Conservation (phyloP, 2,888 invertebrate genomes). For the Rhaphigaster nebulosa region DNA sequence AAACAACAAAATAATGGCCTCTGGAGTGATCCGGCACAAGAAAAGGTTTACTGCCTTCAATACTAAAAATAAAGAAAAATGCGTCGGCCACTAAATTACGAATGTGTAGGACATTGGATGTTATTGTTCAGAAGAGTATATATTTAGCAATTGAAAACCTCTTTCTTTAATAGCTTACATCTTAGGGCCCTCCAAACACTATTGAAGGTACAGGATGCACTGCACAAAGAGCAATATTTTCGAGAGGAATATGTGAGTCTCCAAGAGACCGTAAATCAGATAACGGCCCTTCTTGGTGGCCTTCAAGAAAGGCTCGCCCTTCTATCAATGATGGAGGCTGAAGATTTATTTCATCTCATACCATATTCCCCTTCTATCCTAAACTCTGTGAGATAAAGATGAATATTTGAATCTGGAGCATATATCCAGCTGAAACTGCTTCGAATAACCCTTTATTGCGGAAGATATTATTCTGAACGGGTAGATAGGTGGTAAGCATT, state of each 20-base stretch:
- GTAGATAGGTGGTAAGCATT: too few species aligned
- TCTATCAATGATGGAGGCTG: background rate
- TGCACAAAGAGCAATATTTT: slow-evolving; percentile 20
- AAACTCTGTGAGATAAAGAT: background rate
- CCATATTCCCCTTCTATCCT: slow-evolving; percentile 3
- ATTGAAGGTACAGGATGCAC: background rate
- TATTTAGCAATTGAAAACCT: background rate
- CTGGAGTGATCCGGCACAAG: too few species aligned
- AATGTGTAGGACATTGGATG: background rate
- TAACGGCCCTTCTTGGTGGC: slow-evolving; percentile 11
- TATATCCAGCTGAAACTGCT: background rate
- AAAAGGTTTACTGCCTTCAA: background rate
- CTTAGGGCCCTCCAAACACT: background rate
- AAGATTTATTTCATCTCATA: background rate
- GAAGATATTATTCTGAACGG: background rate
- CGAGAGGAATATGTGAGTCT: slow-evolving; percentile 15
- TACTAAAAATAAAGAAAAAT: background rate
- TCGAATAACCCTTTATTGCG: background rate
- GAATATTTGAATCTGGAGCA: background rate
- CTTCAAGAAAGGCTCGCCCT: background rate
- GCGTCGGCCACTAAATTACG: background rate
- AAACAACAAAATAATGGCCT: too few species aligned
- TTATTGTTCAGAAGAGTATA: background rate
- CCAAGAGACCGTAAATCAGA: slow-evolving; percentile 30
- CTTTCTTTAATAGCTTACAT: slow-evolving; percentile 1